These are phyloP conservation scores for Anticlea derivata DNA, from an alignment of 2,888 invertebrate species.

Conservation along the genomic window DNA sequence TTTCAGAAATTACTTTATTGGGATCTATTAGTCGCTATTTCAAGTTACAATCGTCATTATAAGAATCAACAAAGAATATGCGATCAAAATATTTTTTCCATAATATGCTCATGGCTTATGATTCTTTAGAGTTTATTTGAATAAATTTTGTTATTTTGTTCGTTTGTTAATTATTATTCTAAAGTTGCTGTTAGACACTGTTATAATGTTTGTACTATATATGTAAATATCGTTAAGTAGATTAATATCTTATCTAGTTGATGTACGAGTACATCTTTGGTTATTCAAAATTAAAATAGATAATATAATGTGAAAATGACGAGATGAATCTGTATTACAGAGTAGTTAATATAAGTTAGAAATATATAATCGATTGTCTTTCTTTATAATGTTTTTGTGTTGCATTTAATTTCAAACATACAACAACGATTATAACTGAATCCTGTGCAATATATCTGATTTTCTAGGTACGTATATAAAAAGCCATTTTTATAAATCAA, in stretches of 20 bases:
- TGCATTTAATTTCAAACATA: slow-evolving; percentile 20
- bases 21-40: no score
- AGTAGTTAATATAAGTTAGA: slow-evolving; percentile 16
- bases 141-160: slow-evolving; percentile 66
- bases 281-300: slow-evolving; percentile 28
- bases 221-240: slow-evolving; percentile 76
- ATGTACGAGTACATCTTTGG: slow-evolving; percentile 43
- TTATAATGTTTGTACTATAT: slow-evolving; percentile 80
- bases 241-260: slow-evolving; percentile 52
- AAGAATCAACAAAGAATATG: no score
- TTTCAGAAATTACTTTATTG: no score
- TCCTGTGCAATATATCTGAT: slow-evolving; percentile 14
- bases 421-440: not conserved
- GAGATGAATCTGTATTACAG: slow-evolving; percentile 19
- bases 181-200: slow-evolving; percentile 77
- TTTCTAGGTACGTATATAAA: not conserved
- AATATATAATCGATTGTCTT: not conserved
- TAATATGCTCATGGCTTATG: no score
- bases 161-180: slow-evolving; percentile 66
- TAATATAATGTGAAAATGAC: slow-evolving; percentile 22
- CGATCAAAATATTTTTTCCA: slow-evolving; percentile 17
- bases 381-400: slow-evolving; percentile 9
- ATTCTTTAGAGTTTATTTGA: slow-evolving; percentile 4
- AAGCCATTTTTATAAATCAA: not conserved
- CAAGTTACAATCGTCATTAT: no score